phyloP scores from a whole-genome alignment of 2,888 invertebrate species.

The Sycophila texana region DNA sequence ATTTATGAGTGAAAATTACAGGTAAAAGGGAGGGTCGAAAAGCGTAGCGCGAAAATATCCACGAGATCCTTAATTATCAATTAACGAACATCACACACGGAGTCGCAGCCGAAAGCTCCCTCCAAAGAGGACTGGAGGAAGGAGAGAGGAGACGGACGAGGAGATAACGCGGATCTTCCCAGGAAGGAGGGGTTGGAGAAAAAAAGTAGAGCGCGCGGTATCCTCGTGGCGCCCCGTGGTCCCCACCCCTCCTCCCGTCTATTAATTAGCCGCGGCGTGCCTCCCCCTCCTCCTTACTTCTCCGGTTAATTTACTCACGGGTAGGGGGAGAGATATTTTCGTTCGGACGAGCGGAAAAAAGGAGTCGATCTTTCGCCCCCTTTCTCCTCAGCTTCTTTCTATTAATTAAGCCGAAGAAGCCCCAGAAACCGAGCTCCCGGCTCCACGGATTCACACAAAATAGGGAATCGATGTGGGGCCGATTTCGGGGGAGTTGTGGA shows the following conservation, averaged over 20 bases:
- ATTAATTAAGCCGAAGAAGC: conserved; percentile 58
- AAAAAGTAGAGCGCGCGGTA: conserved; percentile 1
- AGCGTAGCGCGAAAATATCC: no score
- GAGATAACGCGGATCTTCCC: conserved; percentile 56
- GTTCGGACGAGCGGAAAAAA: conserved; percentile 41
- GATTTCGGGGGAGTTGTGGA: conserved; percentile 34
- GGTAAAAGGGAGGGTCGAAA: no score
- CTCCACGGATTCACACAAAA: conserved; percentile 44
- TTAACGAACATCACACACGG: conserved; percentile 32
- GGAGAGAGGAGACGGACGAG: conserved; percentile 15
- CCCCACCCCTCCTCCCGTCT: conserved; percentile 46
- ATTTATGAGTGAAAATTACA: no score
- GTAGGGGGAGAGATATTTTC: conserved; percentile 38
- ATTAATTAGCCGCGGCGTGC: conserved; percentile 51
- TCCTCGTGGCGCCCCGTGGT: conserved; percentile 48
- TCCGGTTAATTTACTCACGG: conserved; percentile 61
- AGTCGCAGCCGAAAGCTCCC: conserved; percentile 24
- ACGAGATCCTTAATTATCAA: conserved; percentile 39
- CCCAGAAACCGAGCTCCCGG: conserved; percentile 29
- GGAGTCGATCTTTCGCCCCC: conserved; percentile 45
- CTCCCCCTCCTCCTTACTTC: conserved; percentile 42
- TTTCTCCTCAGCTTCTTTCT: conserved; percentile 57
- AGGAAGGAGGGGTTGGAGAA: conserved; percentile 15
- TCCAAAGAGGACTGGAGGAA: conserved; percentile 27
- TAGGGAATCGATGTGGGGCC: conserved; percentile 28